These are phyloP conservation scores for Phymastichus coffea DNA, from an alignment of 1,140 invertebrate genomes.

Conservation along the genomic window DNA sequence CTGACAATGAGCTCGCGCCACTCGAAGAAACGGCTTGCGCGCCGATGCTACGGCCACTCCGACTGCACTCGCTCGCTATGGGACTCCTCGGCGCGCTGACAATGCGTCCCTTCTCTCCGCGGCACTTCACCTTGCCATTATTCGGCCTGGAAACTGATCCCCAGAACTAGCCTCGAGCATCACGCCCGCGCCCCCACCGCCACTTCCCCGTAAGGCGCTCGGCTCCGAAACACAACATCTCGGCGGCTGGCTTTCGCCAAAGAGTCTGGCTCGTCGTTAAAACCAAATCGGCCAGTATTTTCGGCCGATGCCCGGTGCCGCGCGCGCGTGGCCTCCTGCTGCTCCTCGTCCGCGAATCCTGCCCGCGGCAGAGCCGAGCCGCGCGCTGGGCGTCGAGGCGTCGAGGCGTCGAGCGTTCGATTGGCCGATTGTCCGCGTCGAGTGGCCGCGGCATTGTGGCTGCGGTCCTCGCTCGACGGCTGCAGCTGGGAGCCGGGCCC, in stretches of 20 bases:
- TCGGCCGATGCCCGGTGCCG: too few species aligned
- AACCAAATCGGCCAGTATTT: too few species aligned
- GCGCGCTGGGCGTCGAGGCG: not conserved
- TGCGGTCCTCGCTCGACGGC: conserved; percentile 24
- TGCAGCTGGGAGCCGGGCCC: conserved; percentile 17
- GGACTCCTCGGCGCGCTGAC: conserved; percentile 18
- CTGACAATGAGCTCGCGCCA: conserved; percentile 50
- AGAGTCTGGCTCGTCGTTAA: too few species aligned
- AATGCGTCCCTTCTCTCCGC: conserved; percentile 20
- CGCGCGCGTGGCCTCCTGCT: too few species aligned
- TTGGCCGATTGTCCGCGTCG: conserved; percentile 32
- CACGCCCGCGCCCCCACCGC: too few species aligned
- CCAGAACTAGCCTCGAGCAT: conserved; percentile 33
- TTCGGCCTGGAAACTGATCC: conserved; percentile 42
- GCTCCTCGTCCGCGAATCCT: too few species aligned
- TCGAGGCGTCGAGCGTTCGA: not conserved
- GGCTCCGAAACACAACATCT: too few species aligned
- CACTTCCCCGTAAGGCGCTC: conserved; percentile 20
- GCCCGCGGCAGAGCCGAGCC: not conserved
- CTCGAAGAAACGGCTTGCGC: conserved; percentile 48
- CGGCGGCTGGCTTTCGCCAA: too few species aligned
- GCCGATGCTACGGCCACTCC: too few species aligned
- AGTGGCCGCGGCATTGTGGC: conserved; percentile 31
- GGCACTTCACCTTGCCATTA: conserved; percentile 34
- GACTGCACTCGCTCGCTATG: conserved; percentile 36